A percentile compares a stretch with the other conserved stretches of the same genome.
These are phyloP conservation scores for Erpornis zantholeuca DNA, from an alignment of 2,113 vertebrate genomes.

Conservation along the genomic window DNA sequence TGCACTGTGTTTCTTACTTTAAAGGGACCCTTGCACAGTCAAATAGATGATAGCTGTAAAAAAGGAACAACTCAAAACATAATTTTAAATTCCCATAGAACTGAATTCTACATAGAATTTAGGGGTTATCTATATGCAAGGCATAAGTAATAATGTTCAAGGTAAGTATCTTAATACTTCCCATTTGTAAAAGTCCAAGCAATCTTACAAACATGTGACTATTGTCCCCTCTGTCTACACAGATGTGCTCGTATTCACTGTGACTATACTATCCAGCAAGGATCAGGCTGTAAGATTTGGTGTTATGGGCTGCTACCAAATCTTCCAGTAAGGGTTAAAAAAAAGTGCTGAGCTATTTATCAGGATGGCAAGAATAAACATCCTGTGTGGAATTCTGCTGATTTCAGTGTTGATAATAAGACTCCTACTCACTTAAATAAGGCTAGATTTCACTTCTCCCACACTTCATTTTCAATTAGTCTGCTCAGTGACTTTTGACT, in stretches of 20 bases:
- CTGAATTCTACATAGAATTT: neutral
- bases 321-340: neutral
- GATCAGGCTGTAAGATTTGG: neutral
- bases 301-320: neutral
- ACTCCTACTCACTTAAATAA: neutral
- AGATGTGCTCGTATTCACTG: neutral
- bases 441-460: neutral
- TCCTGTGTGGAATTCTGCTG: neutral
- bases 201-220: neutral
- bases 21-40: neutral
- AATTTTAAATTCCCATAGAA: neutral
- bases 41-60: neutral
- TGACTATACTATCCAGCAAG: neutral
- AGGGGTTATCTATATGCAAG: neutral
- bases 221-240: neutral
- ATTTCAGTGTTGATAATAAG: neutral
- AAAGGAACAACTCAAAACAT: neutral
- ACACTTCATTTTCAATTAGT: neutral
- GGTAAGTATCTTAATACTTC: neutral
- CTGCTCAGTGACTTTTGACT: neutral
- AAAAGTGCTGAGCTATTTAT: neutral
- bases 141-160: neutral
- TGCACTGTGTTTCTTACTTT: neutral
- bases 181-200: neutral
- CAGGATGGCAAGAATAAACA: neutral